A percentile compares a stretch with the other conserved stretches of the same genome.
phyloP scores from a whole-genome alignment of 92 coral and sea anemone species.

The Paragorgia papillata region DNA sequence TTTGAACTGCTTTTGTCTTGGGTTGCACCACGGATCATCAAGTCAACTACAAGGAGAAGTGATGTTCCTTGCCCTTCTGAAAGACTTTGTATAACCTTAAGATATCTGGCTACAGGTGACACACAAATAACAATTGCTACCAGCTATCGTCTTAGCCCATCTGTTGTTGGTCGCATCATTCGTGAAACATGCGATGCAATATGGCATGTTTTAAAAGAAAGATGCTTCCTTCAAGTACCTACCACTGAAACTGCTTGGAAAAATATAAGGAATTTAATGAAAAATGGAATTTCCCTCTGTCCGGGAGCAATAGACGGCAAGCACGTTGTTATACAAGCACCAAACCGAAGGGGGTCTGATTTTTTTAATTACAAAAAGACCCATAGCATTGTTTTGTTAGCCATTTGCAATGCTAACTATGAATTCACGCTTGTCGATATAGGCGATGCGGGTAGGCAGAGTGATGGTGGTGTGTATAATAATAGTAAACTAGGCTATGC shows the following conservation, averaged over 20 bases:
- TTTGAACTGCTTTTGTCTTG: conserved; percentile 34
- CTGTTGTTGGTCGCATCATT: conserved; percentile 27
- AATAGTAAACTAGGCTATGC: conserved; percentile 48
- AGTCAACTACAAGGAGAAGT: too few species aligned
- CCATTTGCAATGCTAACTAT: conserved; percentile 32
- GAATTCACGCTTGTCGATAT: conserved; percentile 21
- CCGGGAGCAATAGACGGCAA: conserved; percentile 42
- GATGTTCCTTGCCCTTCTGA: conserved; percentile 9
- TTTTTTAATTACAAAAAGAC: too few species aligned
- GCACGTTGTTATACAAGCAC: conserved; percentile 40
- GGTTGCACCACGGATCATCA: conserved; percentile 23
- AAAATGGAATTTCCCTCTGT: neutral
- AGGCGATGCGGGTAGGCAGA: conserved; percentile 13
- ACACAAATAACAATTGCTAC: conserved; percentile 37
- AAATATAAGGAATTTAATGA: conserved; percentile 5
- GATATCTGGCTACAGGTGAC: conserved; percentile 45
- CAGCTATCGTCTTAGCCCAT: conserved; percentile 45
- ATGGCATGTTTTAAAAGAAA: conserved; percentile 21
- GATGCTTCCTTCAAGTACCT: conserved; percentile 27
- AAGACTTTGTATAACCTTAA: conserved; percentile 47
- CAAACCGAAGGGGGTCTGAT: too few species aligned
- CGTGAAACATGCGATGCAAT: conserved; percentile 40
- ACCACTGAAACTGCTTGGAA: conserved; percentile 5
- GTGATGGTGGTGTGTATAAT: conserved; percentile 49
- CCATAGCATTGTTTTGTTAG: conserved; percentile 18